Evolutionary conservation across 2,888 invertebrate genomes (phyloP), one percentile per base, ranked within the genome.

Genomic region (Boloria selene): DNA sequence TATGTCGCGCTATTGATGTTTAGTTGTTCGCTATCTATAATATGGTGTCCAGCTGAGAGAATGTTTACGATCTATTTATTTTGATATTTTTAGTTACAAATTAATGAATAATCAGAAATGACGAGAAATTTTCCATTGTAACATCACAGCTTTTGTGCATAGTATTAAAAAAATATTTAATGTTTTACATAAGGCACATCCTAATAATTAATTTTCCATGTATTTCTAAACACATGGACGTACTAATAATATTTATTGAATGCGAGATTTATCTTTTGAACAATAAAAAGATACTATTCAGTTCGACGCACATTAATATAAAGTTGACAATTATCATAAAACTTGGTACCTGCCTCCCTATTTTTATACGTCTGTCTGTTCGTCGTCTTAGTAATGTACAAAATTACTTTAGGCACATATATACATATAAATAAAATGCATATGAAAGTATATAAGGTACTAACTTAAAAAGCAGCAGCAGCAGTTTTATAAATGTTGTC

Each of bases 1-100:
- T 79, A 80, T 83, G 81, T 82, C 78, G 75, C 50, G 75, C 73
- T 75, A 77, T 76, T 74, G 73, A 72, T 64, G 72, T 72, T 78
- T 80, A 38, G 31, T 38, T 7, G 71, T 72, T 61, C 65, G 58
- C 63, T 75, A 75, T 74, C 71, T 67, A 49, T n/a, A n/a, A n/a
- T 67, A 67, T 71, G 71, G 74, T 74, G 67, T 72, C 68, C 69
- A 67, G 22, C 14, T 50, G 47, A 45, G 42, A 49, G 53, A 50
- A 56, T 44, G 13, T 26, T 52, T 10, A 38, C 4, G 26, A 17
- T 17, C 16, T 16, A n/a, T 49, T 16, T 16, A 14, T 16, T 49
- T 49, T 16, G 5, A 14, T 14, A 16, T 16, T 49, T 16, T 49
- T 3, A n/a, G n/a, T 49, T 49, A 49, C n/a, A 5, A n/a, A n/a